Evolutionary conservation across 2,113 vertebrate species (phyloP).

Genomic region (Scytalopus superciliaris): DNA sequence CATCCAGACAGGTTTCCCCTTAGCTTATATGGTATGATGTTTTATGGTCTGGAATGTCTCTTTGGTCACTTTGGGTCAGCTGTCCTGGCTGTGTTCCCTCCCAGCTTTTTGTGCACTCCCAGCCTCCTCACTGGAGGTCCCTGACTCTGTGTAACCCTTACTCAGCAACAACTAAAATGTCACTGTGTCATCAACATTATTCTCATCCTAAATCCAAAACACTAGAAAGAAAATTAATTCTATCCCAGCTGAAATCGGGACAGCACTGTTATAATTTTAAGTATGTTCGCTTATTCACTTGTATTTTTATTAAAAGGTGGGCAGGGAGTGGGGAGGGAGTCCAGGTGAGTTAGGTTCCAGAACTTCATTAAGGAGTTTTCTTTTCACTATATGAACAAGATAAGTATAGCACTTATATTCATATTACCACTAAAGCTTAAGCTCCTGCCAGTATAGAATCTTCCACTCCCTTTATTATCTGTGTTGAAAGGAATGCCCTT

Average conservation of each 20-base stretch:
- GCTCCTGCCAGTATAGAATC: not conserved
- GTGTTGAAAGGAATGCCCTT: not conserved
- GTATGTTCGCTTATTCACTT: not conserved
- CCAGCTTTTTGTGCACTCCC: not conserved
- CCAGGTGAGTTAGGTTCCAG: not conserved
- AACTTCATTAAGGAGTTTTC: not conserved
- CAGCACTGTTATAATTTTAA: not conserved
- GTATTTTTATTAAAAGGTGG: not conserved
- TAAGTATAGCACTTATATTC: not conserved
- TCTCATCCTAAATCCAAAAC: not conserved
- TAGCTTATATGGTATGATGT: not conserved
- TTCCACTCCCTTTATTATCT: not conserved
- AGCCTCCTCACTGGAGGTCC: not conserved
- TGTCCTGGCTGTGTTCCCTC: not conserved
- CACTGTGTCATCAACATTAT: not conserved
- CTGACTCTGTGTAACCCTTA: not conserved
- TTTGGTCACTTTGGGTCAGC: not conserved
- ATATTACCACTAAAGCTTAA: not conserved
- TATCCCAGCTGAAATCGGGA: not conserved
- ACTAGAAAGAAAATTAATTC: not conserved
- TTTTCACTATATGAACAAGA: not conserved
- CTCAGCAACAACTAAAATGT: not conserved
- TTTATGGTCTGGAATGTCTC: not conserved
- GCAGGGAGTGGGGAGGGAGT: too few relatives aligned
- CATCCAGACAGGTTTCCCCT: not conserved